Evolutionary conservation across 2,888 invertebrate species (phyloP).

Genomic region (Kuschelorhynchus macadamiae): DNA sequence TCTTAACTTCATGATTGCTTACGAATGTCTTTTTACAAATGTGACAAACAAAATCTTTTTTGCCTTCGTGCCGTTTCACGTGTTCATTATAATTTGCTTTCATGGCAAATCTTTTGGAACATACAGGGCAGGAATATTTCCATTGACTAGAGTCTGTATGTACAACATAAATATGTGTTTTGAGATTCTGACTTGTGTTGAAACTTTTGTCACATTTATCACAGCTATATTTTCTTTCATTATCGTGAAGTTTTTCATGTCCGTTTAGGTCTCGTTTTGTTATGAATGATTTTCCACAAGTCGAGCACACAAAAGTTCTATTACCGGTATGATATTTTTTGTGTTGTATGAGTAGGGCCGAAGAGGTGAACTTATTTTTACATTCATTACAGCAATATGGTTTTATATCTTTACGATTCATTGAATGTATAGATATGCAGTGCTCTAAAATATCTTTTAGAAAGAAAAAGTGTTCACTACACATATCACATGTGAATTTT

Average conservation of each 20-base stretch:
- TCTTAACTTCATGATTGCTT: constrained; percentile 56
- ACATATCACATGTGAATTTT: constrained; percentile 57
- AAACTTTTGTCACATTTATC: constrained; percentile 60
- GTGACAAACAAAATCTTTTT: constrained; percentile 57
- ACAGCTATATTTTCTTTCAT: constrained; percentile 59
- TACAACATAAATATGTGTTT: constrained; percentile 59
- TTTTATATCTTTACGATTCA: constrained; percentile 56
- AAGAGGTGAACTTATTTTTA: constrained; percentile 57
- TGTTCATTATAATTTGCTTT: constrained; percentile 60
- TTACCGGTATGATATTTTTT: constrained; percentile 59
- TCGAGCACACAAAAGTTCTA: constrained; percentile 59
- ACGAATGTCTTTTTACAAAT: constrained; percentile 59
- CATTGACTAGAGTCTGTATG: constrained; percentile 61
- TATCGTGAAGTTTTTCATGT: constrained; percentile 61
- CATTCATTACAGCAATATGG: constrained; percentile 60
- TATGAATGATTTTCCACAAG: constrained; percentile 67
- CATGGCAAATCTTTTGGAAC: constrained; percentile 59
- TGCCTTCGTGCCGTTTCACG: constrained; percentile 57
- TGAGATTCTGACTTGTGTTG: constrained; percentile 60
- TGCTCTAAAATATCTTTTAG: constrained; percentile 58
- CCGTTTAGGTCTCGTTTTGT: constrained; percentile 60
- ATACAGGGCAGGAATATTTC: constrained; percentile 59
- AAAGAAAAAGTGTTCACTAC: constrained; percentile 53
- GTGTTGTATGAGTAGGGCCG: constrained; percentile 60
- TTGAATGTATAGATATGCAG: constrained; percentile 54